A percentile compares a stretch with the other conserved stretches of the same genome.
Evolutionary conservation across 1,140 invertebrate species (phyloP).

Genomic region (Meloidogyne chitwoodi): DNA sequence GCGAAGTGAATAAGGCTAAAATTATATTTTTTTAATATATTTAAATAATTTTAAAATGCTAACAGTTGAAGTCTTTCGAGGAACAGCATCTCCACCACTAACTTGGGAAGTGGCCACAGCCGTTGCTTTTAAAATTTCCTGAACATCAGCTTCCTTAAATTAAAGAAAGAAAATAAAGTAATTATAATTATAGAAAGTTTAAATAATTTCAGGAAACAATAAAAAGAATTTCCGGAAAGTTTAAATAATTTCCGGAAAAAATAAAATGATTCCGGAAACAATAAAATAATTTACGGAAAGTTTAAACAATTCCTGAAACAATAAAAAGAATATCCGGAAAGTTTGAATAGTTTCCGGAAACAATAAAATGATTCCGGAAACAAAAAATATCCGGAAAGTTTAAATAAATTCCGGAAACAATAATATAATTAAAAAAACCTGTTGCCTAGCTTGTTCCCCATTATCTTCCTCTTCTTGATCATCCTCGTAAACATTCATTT

Average conservation of each 20-base stretch:
- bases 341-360: too few relatives aligned
- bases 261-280: too few relatives aligned
- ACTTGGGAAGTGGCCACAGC: slow-evolving; percentile 9
- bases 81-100: neutral
- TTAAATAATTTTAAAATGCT: neutral
- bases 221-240: too few relatives aligned
- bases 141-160: slow-evolving; percentile 9
- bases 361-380: too few relatives aligned
- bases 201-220: too few relatives aligned
- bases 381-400: neutral
- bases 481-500: neutral
- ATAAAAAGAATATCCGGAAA: too few relatives aligned
- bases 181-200: too few relatives aligned
- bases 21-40: neutral
- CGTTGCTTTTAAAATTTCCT: slow-evolving; percentile 10
- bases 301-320: neutral
- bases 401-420: neutral
- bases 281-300: too few relatives aligned
- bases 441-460: neutral
- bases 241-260: too few relatives aligned
- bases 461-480: neutral
- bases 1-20: slow-evolving; percentile 9
- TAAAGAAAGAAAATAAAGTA: too few relatives aligned
- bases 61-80: neutral
- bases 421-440: neutral